Conservation (phyloP, 2,888 invertebrate genomes). For the Melinopterus prodromus region DNA sequence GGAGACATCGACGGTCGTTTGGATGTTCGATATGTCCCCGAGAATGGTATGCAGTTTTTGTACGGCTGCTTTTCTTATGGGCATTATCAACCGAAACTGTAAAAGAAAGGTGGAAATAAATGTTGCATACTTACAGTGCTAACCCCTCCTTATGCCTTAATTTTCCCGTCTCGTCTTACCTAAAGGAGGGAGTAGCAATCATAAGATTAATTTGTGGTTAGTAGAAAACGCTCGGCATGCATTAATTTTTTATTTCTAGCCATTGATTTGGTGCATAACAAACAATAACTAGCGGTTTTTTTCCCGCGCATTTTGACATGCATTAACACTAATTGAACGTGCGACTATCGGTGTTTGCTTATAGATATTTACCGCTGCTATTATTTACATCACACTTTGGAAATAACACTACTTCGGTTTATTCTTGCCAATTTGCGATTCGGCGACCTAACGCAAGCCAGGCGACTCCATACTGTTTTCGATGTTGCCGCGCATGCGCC, state of each 20-base stretch:
- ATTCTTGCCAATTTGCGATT: background rate
- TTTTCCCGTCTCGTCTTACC: slow-evolving; percentile 10
- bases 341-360: background rate
- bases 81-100: slow-evolving; percentile 7
- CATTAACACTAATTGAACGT: background rate
- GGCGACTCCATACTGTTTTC: background rate
- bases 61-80: background rate
- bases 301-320: background rate
- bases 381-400: background rate
- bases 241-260: background rate
- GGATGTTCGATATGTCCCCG: slow-evolving; percentile 40
- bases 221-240: background rate
- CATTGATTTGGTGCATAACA: background rate
- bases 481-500: background rate
- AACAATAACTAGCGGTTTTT: background rate
- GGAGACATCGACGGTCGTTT: slow-evolving; percentile 37
- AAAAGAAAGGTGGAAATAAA: slow-evolving; percentile 15
- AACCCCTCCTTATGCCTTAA: slow-evolving; percentile 11
- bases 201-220: background rate
- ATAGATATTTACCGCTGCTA: background rate
- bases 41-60: slow-evolving; percentile 32
- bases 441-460: background rate
- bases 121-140: slow-evolving; percentile 23
- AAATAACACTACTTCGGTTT: background rate
- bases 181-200: slow-evolving; percentile 23